Evolutionary conservation across 2,113 vertebrate species (phyloP).

Genomic region (Gnathonemus longibarbis): DNA sequence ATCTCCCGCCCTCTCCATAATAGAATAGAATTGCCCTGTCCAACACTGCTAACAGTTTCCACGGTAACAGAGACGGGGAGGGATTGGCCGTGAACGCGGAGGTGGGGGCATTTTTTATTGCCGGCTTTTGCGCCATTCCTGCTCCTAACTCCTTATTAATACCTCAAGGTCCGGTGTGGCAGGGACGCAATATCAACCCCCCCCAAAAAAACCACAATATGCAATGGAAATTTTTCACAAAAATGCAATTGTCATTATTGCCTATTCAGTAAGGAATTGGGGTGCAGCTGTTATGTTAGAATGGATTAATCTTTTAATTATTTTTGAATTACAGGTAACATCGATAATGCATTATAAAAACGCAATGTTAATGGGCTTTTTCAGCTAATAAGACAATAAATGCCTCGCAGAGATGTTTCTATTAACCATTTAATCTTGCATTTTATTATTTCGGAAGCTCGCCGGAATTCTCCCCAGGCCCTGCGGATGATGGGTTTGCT

Average conservation of each 20-base stretch:
- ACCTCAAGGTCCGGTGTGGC: constrained; percentile 28
- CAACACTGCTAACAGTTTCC: constrained; percentile 64
- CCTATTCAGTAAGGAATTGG: neutral
- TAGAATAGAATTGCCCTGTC: constrained; percentile 61
- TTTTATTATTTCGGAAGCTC: constrained; percentile 51
- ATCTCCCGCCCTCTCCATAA: constrained; percentile 33
- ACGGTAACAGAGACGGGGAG: constrained; percentile 58
- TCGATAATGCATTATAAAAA: neutral
- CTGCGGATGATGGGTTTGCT: constrained; percentile 22
- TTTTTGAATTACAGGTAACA: neutral
- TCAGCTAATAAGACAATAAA: constrained; percentile 18
- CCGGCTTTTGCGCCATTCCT: constrained; percentile 51
- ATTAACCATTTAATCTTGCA: constrained; percentile 53
- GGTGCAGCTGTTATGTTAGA: neutral
- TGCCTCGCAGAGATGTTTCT: constrained; percentile 48
- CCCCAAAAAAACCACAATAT: constrained; percentile 27
- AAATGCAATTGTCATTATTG: neutral
- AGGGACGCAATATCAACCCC: neutral
- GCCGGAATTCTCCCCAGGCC: constrained; percentile 15
- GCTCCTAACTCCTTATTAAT: constrained; percentile 31
- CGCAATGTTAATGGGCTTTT: neutral
- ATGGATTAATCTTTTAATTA: constrained; percentile 9
- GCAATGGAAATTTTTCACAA: neutral
- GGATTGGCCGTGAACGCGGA: constrained; percentile 41
- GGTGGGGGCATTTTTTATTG: constrained; percentile 53